Percentiles rank a stretch among this genome's conserved stretches.
phyloP scores from a whole-genome alignment of 2,113 vertebrate genomes.

The Notechis scutatus region DNA sequence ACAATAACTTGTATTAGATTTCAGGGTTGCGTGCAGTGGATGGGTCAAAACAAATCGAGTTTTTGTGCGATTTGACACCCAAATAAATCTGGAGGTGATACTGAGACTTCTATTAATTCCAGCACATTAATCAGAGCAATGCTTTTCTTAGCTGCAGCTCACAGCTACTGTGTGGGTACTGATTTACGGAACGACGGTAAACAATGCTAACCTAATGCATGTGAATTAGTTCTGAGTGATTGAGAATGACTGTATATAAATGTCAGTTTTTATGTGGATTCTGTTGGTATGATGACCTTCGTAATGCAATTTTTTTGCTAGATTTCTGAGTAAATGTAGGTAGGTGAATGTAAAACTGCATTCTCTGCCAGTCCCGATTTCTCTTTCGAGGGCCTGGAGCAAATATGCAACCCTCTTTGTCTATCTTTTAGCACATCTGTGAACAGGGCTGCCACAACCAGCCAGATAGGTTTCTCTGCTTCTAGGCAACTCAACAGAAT shows the following conservation, averaged over 20 bases:
- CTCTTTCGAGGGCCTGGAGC: neutral
- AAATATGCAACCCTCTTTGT: neutral
- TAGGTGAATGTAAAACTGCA: neutral
- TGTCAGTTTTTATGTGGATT: neutral
- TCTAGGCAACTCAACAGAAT: neutral
- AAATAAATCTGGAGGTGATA: neutral
- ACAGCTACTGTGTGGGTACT: neutral
- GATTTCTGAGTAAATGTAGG: neutral
- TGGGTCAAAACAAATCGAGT: neutral
- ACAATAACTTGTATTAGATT: neutral
- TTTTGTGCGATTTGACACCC: neutral
- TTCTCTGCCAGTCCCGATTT: neutral
- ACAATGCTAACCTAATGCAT: neutral
- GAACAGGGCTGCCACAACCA: neutral
- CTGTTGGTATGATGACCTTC: neutral
- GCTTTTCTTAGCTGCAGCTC: neutral
- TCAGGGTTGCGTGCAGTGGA: neutral
- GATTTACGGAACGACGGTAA: neutral
- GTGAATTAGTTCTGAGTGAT: neutral
- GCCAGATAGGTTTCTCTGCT: neutral
- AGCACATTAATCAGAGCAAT: neutral
- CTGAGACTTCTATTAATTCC: neutral
- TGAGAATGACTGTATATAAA: neutral
- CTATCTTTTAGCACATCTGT: neutral
- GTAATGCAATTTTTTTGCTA: neutral